Evolutionary conservation across 2,797 vertebrate species (phyloP).

Genomic region (Sternotherus odoratus): DNA sequence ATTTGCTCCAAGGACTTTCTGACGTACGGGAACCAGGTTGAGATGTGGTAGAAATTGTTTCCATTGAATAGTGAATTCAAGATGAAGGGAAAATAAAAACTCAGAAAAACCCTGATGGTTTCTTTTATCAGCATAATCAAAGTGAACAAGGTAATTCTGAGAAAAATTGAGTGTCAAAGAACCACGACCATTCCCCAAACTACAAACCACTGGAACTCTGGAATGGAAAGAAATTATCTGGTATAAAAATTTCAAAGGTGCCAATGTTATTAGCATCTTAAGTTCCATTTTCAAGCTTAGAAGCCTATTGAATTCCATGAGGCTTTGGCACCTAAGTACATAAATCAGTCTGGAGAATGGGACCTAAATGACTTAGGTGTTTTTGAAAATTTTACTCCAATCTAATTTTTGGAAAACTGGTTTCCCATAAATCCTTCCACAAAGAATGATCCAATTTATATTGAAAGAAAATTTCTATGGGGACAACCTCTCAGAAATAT

Average conservation of each 20-base stretch:
- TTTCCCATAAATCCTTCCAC: background rate
- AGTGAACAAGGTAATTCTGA: background rate
- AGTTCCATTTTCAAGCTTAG: background rate
- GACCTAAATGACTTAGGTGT: rapidly evolving
- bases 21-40: background rate
- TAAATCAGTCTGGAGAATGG: background rate
- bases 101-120: background rate
- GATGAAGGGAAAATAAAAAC: background rate
- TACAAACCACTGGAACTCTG: background rate
- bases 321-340: background rate
- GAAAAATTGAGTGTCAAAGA: background rate
- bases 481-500: background rate
- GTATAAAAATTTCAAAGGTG: background rate
- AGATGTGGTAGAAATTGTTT: background rate
- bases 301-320: rapidly evolving
- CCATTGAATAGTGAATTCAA: background rate
- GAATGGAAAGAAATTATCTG: background rate
- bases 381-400: background rate
- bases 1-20: background rate
- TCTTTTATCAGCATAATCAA: background rate
- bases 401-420: background rate
- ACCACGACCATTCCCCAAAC: background rate
- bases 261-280: background rate
- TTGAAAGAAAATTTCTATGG: rapidly evolving
- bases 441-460: background rate